phyloP scores from a whole-genome alignment of 2,113 vertebrate genomes.

The Prunella fulvescens region DNA sequence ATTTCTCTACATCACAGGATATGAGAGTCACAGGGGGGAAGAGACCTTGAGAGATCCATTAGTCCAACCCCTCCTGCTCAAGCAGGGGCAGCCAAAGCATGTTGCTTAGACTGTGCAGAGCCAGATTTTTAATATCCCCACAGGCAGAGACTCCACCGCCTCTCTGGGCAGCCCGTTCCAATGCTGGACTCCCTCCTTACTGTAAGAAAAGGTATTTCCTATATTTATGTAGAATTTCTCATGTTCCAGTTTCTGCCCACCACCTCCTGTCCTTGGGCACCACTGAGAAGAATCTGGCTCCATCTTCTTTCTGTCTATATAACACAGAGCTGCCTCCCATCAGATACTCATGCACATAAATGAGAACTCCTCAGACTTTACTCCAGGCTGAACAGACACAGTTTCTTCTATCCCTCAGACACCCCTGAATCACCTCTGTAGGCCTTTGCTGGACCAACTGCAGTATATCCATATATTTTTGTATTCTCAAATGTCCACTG shows the following conservation, averaged over 20 bases:
- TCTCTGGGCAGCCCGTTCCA: background rate
- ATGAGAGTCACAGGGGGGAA: background rate
- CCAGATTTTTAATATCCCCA: background rate
- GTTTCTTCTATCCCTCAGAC: background rate
- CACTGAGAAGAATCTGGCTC: background rate
- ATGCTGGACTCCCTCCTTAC: accelerated
- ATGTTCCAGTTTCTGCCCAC: background rate
- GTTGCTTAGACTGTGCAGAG: background rate
- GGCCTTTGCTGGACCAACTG: background rate
- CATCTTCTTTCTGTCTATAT: background rate
- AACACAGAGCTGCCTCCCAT: background rate
- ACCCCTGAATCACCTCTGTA: background rate
- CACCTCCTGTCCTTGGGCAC: background rate
- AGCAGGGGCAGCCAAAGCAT: background rate
- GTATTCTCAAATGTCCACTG: background rate
- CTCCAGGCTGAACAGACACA: background rate
- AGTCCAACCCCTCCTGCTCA: background rate
- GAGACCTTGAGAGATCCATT: background rate
- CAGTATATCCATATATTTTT: background rate
- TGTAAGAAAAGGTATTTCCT: background rate
- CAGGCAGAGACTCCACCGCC: background rate
- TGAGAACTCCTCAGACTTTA: background rate
- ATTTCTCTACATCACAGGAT: background rate
- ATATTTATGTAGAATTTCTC: background rate
- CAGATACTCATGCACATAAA: background rate